Evolutionary conservation across 2,797 vertebrate genomes (phyloP).

Genomic region (Dicrostonyx torquatus): DNA sequence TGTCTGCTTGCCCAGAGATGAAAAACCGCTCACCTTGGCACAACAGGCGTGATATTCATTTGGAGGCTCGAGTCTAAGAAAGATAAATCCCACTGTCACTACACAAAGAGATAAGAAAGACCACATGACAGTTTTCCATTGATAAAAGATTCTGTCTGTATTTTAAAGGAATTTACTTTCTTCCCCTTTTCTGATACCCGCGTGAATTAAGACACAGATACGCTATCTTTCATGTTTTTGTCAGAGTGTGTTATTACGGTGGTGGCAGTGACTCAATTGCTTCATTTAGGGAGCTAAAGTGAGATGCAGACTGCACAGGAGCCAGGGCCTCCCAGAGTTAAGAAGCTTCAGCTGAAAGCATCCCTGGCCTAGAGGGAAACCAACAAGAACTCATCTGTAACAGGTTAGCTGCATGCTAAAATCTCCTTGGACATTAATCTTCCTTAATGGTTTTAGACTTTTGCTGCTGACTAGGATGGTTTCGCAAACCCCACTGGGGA

Average conservation of each 20-base stretch:
- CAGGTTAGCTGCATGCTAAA: not conserved
- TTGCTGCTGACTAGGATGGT: not conserved
- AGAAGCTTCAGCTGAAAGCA: not conserved
- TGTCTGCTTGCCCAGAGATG: slow-evolving; percentile 68
- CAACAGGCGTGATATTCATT: slow-evolving; percentile 80
- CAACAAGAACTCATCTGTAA: not conserved
- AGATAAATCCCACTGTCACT: slow-evolving; percentile 81
- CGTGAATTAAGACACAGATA: slow-evolving; percentile 80
- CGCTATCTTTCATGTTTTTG: slow-evolving; percentile 80
- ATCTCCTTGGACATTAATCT: slow-evolving; percentile 28
- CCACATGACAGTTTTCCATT: slow-evolving; percentile 77
- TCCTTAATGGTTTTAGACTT: slow-evolving; percentile 16
- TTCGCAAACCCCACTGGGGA: slow-evolving; percentile 8
- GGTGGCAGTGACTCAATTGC: slow-evolving; percentile 65
- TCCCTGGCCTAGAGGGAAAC: not conserved
- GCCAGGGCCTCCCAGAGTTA: not conserved
- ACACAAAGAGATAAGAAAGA: slow-evolving; percentile 81
- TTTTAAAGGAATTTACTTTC: slow-evolving; percentile 81
- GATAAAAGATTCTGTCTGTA: slow-evolving; percentile 83
- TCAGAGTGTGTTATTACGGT: slow-evolving; percentile 66
- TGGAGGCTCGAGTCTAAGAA: slow-evolving; percentile 76
- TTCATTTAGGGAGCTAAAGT: slow-evolving; percentile 67
- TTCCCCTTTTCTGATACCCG: slow-evolving; percentile 74
- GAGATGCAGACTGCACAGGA: not conserved
- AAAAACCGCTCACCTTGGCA: slow-evolving; percentile 80